Base-by-base conservation (phyloP, 1,140 invertebrate genomes). In the Magallana angulata region DNA sequence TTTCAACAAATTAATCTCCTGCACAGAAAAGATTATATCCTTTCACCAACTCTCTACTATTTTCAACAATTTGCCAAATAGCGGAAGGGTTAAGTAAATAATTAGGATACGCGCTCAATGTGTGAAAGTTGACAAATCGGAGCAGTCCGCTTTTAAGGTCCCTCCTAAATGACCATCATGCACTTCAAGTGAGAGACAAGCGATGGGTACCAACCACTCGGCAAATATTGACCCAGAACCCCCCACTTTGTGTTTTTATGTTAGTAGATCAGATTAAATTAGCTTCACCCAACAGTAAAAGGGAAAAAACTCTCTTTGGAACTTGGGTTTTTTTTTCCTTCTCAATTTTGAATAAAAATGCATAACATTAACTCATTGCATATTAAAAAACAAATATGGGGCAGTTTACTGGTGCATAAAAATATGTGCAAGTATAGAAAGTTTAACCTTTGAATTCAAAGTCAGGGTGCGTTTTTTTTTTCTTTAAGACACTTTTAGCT, bases 151-250 rank as follows among this genome's bases (percentile, higher is more conserved):
- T 76, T 76, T 76, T 76, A 30, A 76, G 68, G 68, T 76, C 68
- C 68, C 68, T 76, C 68, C 68, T 76, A 76, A 76, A 76, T 76
- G 68, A 76, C 68, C 68, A 76, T 76, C 68, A 76, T 76, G 68
- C 24, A 76, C 68, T 76, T 76, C 68, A 76, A 76, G 36, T 76
- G 68, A 76, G 68, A 76, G 68, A 76, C 68, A 76, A 76, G 68
- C 24, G 68, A 76, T 76, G 68, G 68, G 68, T 76, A 76, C 68
- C 68, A 76, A 36, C 18, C 68, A 76, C 68, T 76, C 68, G 24
- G 68, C 36, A 18, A 76, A 76, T 76, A 76, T 76, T 76, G 68
- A 76, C 68, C 68, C 68, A 76, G 7, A 76, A 76, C 68, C 68
- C 68, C 68, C 68, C 68, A 76, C 68, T 30, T 76, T 76, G 68